A percentile compares a stretch with the other conserved stretches of the same genome.
These are phyloP conservation scores for Mythimna ferrago DNA, from an alignment of 2,888 invertebrate genomes.

Conservation along the genomic window DNA sequence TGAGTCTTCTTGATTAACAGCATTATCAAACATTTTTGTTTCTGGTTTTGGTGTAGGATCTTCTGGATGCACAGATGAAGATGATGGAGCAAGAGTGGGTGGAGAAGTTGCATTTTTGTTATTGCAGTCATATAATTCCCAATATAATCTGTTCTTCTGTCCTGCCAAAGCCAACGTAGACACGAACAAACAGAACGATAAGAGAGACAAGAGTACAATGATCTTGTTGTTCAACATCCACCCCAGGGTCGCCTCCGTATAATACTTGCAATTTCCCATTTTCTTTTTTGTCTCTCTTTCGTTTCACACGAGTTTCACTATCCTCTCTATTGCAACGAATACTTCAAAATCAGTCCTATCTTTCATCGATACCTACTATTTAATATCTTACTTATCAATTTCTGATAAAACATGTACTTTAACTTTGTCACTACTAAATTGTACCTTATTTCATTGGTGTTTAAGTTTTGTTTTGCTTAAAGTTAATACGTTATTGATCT, in stretches of 20 bases:
- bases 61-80: background rate
- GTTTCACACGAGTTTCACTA: slow-evolving; percentile 49
- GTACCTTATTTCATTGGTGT: slow-evolving; percentile 11
- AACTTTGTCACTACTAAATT: slow-evolving; percentile 3
- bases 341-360: slow-evolving; percentile 42
- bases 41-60: accelerated
- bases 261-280: slow-evolving; percentile 76
- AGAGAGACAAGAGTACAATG: slow-evolving; percentile 79
- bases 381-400: slow-evolving; percentile 56
- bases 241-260: slow-evolving; percentile 72
- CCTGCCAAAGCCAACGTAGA: slow-evolving; percentile 81
- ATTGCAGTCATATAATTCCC: slow-evolving; percentile 70
- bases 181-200: slow-evolving; percentile 82
- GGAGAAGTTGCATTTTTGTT: background rate
- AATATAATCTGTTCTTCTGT: slow-evolving; percentile 74
- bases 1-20: accelerated
- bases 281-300: slow-evolving; percentile 22
- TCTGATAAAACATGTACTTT: slow-evolving; percentile 48
- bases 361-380: slow-evolving; percentile 41
- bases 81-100: background rate
- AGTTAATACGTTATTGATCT: slow-evolving; percentile 26
- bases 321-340: slow-evolving; percentile 47
- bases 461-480: slow-evolving; percentile 35
- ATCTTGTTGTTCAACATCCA: slow-evolving; percentile 85
- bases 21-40: accelerated